Base-by-base conservation (phyloP, 2,113 vertebrate genomes). In the Aramus guarauna region DNA sequence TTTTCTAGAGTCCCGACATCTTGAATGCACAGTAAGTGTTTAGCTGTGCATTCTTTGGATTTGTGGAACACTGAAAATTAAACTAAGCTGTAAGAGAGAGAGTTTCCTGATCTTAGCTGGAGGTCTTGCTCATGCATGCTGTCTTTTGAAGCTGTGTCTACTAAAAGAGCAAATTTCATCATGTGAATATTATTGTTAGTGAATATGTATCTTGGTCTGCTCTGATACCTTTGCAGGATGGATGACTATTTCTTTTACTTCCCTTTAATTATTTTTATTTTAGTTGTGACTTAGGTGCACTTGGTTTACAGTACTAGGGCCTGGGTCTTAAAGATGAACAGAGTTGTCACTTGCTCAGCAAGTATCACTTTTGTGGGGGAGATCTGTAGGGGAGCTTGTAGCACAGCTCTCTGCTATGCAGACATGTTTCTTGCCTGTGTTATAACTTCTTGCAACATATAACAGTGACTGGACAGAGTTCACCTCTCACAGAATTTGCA, bases 401-500 rank as follows among this genome's bases (percentile, higher is more conserved):
- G 69, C 13, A 60, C 29, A 53, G 27, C 30, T 56, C 26, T 53
- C 68, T 77, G 2, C 26, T 45, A 15, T 5, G 30, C 22, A 73
- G 66, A 30, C 11, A 11, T 15, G 15, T 77, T 71, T 87, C 64
- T 53, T 60, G 32, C 63, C 60, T 71, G n/a, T 82, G 74, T 79
- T 89, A 67, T 48, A 67, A 69, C 88, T 68, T 88, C 83, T 85
- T 91, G 90, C 86, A 82, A 86, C 77, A 66, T 34, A 12, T n/a
- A 84, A 73, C 47, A 83, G 64, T 36, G 67, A 32, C 48, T 62
- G 91, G 64, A 84, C 88, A 94, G 87, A 94, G 86, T 90, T 90
- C 73, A 95, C 48, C 60, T 77, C 81, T 87, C 76, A 36, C 62
- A 68, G 80, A 76, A 95, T 71, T 94, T 95, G 72, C 74, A 59